Evolutionary conservation across 1,140 invertebrate species (phyloP), one percentile per base, ranked within the genome.

Genomic region (Camponotus vicinus): DNA sequence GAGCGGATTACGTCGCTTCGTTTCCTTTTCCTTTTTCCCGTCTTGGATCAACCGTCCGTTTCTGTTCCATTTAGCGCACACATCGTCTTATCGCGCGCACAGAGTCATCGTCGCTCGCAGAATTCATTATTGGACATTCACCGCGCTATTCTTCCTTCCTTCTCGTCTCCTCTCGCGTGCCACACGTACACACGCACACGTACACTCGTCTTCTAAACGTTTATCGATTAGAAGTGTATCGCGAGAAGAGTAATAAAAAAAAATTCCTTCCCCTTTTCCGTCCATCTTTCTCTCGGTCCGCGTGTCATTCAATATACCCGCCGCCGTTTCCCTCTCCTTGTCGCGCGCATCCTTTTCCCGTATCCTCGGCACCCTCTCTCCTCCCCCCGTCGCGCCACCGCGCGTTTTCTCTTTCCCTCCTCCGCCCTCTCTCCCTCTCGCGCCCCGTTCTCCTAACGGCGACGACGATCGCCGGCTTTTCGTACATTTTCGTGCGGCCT

Each of bases 401-500:
- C 37, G 32, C 42, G 27, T 52, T 57, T 66, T 32, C 67, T 71
- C 64, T 45, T n/a, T 34, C 67, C 55, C 40, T 27, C 79, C 15
- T 86, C 40, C 37, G 37, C 40, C 64, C 27, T 79, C 66, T 57
- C 77, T 55, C 69, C 77, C 75, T 42, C 79, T 34, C 52, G 21
- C 40, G 42, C 27, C 69, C 57, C 57, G 69, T 40, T 64, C 80
- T 45, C 69, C n/a, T 52, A 64, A 52, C 32, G 64, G 40, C 79
- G 55, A 42, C 79, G 69, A 42, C 79, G 79, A 73, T 71, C 79
- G 92, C 86, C 88, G 69, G 86, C 87, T 92, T 92, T 92, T 92
- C 91, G 92, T 91, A 87, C 88, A 85, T 91, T 93, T 93, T 93
- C 92, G 92, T 91, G 90, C 83, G 84, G 82, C 86, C 92, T 91